A percentile compares a stretch with the other conserved stretches of the same genome.
These are phyloP conservation scores for Hybognathus amarus DNA, from an alignment of 2,797 vertebrate species.

Conservation along the genomic window DNA sequence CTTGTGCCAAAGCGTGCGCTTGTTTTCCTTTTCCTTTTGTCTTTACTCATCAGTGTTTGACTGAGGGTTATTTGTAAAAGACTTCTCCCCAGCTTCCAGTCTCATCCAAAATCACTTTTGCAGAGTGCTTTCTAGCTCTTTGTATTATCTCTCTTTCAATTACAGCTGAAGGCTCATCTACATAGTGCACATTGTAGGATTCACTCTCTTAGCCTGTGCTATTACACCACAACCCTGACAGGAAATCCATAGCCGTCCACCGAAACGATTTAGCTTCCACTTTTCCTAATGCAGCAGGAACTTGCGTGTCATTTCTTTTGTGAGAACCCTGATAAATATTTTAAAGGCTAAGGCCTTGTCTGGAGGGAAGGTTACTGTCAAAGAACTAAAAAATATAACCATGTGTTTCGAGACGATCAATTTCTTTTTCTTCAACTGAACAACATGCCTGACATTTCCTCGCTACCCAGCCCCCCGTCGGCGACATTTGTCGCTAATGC, in stretches of 20 bases:
- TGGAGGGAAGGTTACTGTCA: slow-evolving; percentile 60
- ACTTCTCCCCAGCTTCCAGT: slow-evolving; percentile 50
- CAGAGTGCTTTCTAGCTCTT: slow-evolving; percentile 54
- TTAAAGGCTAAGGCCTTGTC: slow-evolving; percentile 57
- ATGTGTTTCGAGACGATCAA: slow-evolving; percentile 47
- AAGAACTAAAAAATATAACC: slow-evolving; percentile 57
- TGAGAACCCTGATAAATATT: slow-evolving; percentile 61
- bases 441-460: slow-evolving; percentile 53
- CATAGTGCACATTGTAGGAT: slow-evolving; percentile 69
- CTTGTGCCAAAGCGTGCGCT: slow-evolving; percentile 64
- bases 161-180: slow-evolving; percentile 72
- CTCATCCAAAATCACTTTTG: slow-evolving; percentile 55
- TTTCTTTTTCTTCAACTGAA: slow-evolving; percentile 34
- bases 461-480: slow-evolving; percentile 16
- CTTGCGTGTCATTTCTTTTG: slow-evolving; percentile 59
- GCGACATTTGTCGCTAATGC: slow-evolving; percentile 53
- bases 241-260: slow-evolving; percentile 78
- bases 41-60: slow-evolving; percentile 59
- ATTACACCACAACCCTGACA: slow-evolving; percentile 76
- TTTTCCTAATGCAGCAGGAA: slow-evolving; percentile 63
- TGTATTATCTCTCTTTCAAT: slow-evolving; percentile 66
- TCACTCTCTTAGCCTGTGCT: slow-evolving; percentile 67
- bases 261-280: slow-evolving; percentile 73
- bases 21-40: slow-evolving; percentile 55
- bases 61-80: slow-evolving; percentile 57